Evolutionary conservation across 2,888 invertebrate genomes (phyloP).

Genomic region (Malthinus flaveolus): DNA sequence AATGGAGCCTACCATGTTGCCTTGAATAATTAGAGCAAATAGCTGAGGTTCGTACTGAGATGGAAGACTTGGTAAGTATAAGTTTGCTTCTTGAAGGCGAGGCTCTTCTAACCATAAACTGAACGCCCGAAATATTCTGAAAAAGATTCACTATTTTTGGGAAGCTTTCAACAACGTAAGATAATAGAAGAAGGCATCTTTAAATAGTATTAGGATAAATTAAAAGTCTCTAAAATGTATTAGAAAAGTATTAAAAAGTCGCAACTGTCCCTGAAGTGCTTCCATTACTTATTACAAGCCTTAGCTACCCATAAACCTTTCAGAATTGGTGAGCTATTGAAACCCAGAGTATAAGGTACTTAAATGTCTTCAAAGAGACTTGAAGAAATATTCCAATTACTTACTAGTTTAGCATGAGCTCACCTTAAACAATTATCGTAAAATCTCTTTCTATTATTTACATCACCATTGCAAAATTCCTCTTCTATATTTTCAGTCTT

Average conservation of each 20-base stretch:
- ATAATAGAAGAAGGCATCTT: no score
- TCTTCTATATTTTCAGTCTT: slow-evolving; percentile 53
- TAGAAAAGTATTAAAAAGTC: no score
- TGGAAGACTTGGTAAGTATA: slow-evolving; percentile 71
- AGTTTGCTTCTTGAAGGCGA: slow-evolving; percentile 66
- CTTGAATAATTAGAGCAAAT: slow-evolving; percentile 64
- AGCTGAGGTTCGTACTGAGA: slow-evolving; percentile 72
- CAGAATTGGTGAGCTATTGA: no score
- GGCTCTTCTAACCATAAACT: slow-evolving; percentile 80
- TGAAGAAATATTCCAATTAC: no score
- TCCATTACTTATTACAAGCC: background rate
- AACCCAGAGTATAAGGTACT: no score
- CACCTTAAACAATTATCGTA: slow-evolving; percentile 52
- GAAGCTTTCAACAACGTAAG: no score
- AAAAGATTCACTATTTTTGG: slow-evolving; percentile 17
- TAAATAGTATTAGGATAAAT: no score
- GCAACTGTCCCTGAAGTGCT: no score
- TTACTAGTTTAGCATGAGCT: no score
- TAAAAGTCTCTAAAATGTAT: no score
- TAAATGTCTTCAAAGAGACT: no score
- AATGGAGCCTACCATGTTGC: slow-evolving; percentile 56
- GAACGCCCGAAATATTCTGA: slow-evolving; percentile 65
- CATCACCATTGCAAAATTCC: slow-evolving; percentile 21
- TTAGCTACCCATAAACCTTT: no score
- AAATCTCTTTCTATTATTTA: slow-evolving; percentile 39